phyloP scores from a whole-genome alignment of 2,797 vertebrate species.

The Characodon lateralis region DNA sequence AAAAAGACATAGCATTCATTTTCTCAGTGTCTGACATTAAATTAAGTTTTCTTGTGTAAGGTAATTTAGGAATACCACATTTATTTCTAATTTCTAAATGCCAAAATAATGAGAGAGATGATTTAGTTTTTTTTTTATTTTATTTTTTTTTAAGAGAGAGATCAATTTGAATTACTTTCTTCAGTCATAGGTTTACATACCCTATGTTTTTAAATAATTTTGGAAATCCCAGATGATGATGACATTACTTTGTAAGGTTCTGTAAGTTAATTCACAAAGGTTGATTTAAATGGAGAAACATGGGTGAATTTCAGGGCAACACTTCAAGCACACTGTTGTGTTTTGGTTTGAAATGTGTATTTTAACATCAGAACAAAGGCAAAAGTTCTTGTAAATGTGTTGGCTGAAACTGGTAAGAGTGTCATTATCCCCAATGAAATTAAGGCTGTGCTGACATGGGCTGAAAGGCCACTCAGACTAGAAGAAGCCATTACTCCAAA shows the following conservation, averaged over 20 bases:
- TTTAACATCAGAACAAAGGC: not conserved
- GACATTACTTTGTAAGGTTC: not conserved
- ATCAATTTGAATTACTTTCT: not conserved
- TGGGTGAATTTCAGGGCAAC: not conserved
- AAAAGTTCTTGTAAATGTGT: not conserved
- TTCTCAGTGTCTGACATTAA: not conserved
- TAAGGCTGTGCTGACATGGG: not conserved
- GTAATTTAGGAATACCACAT: not conserved
- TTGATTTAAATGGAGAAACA: too few species aligned
- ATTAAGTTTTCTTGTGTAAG: not conserved
- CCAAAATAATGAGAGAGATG: not conserved
- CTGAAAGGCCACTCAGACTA: not conserved
- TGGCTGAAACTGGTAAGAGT: not conserved
- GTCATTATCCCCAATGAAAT: not conserved
- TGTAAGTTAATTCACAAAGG: too few species aligned
- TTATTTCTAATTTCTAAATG: not conserved
- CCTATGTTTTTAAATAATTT: not conserved
- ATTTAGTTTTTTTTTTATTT: too few species aligned
- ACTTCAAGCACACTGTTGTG: not conserved
- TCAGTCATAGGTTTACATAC: not conserved
- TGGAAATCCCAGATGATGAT: not conserved
- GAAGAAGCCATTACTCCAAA: not conserved
- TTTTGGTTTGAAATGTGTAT: not conserved
- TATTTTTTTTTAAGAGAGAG: not conserved
- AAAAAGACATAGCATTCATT: not conserved